Evolutionary conservation across 2,888 invertebrate species (phyloP), one percentile per base, ranked within the genome.

Genomic region (Deilephila porcellus): DNA sequence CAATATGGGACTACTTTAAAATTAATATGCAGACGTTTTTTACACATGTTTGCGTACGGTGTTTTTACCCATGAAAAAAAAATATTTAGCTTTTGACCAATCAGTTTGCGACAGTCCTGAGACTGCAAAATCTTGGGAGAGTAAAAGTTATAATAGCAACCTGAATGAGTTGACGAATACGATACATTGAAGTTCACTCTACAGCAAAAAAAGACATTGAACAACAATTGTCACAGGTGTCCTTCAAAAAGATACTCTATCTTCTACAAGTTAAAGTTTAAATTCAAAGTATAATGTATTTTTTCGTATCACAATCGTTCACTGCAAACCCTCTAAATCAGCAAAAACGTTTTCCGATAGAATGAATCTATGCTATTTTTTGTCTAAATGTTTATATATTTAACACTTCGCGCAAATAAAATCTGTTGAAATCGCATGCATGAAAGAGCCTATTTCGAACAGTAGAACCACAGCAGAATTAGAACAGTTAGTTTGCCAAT

Each of bases 331-430:
- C 4, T 56, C 56, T 56, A 56, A 56, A 56, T 56, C 56, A n/a
- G 56, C 56, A 56, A 17, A 56, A 56, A 56, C 56, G 19, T 56
- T 56, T 56, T 56, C 56, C 56, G n/a, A 56, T 56, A 56, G 56
- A 56, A 56, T 56, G 56, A 56, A n/a, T 45, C 6, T 5, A n/a
- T 56, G 56, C 7, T 56, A n/a, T 29, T 60, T 60, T 60, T 60
- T 60, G 25, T 60, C 5, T 60, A 60, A 60, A 29, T 29, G 29
- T 60, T 29, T 17, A 29, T 29, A 60, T 60, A 29, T 60, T 60
- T 29, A 29, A 29, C 29, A 60, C 25, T 60, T 60, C 60, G 17
- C 14, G 29, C 25, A 14, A 60, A 29, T 29, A 60, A 60, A 60
- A 17, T 17, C 14, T 32, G 3, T 11, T 60, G 4, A 60, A 25